Conservation (phyloP, 92 coral and sea anemone genomes). For the Epizoanthus ramosus region DNA sequence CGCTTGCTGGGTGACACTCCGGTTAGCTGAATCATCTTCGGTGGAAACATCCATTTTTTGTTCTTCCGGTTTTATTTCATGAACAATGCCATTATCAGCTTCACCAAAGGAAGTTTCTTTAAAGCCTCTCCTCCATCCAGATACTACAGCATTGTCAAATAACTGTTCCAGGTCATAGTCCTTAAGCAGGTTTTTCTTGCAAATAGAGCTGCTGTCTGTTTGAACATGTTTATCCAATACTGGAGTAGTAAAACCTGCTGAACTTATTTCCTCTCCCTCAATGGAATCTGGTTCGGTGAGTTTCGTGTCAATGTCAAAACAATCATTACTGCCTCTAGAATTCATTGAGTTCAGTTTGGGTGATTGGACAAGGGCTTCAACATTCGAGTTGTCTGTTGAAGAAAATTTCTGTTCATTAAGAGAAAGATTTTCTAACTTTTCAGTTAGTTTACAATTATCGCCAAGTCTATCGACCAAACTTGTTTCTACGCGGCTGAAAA, state of each 20-base stretch:
- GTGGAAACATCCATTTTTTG: background rate
- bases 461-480: background rate
- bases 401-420: background rate
- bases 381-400: background rate
- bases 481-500: background rate
- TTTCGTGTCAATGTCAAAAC: background rate
- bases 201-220: background rate
- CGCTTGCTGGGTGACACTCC: background rate
- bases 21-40: background rate
- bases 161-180: conserved; percentile 6
- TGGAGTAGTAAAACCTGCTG: background rate
- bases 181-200: conserved; percentile 12
- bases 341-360: background rate
- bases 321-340: background rate
- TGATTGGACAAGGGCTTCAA: background rate
- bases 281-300: background rate
- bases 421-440: conserved; percentile 20
- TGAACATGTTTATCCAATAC: background rate
- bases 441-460: background rate
- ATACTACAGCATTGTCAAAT: background rate
- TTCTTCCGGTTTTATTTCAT: background rate
- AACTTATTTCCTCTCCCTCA: background rate
- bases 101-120: background rate
- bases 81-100: background rate
- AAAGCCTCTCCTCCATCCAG: background rate